A percentile compares a stretch with the other conserved stretches of the same genome.
Conservation (phyloP, 2,888 invertebrate species). For the Apotomis capreana region DNA sequence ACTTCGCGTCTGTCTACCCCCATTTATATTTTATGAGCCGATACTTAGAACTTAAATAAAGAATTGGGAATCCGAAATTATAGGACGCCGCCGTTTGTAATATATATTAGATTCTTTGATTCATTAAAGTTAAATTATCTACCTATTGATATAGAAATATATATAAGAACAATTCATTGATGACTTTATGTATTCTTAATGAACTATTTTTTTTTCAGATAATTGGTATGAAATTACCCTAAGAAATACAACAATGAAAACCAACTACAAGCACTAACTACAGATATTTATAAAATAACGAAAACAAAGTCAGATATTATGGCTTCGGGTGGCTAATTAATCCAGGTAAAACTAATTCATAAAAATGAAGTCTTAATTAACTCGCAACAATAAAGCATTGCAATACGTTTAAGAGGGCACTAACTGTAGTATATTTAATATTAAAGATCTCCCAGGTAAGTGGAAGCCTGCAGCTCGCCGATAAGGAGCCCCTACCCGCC, state of each 20-base stretch:
- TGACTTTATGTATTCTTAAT: neutral
- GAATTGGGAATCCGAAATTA: too few species aligned
- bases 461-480: conserved; percentile 82
- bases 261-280: neutral
- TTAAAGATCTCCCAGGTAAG: conserved; percentile 83
- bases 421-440: conserved; percentile 81
- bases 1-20: too few species aligned
- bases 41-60: too few species aligned
- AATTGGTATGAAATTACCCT: neutral
- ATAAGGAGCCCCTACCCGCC: conserved; percentile 71
- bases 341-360: conserved; percentile 35
- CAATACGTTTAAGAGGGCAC: conserved; percentile 69
- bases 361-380: conserved; percentile 44
- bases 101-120: too few species aligned
- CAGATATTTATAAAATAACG: neutral
- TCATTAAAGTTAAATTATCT: too few species aligned
- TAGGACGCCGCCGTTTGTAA: too few species aligned
- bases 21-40: too few species aligned
- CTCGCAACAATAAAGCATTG: conserved; percentile 63
- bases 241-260: neutral
- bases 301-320: too few species aligned
- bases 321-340: conserved; percentile 21
- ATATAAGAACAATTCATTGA: too few species aligned
- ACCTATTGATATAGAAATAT: too few species aligned
- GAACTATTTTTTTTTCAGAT: conserved; percentile 20